phyloP scores from a whole-genome alignment of 2,113 vertebrate genomes.

The Carassius auratus region DNA sequence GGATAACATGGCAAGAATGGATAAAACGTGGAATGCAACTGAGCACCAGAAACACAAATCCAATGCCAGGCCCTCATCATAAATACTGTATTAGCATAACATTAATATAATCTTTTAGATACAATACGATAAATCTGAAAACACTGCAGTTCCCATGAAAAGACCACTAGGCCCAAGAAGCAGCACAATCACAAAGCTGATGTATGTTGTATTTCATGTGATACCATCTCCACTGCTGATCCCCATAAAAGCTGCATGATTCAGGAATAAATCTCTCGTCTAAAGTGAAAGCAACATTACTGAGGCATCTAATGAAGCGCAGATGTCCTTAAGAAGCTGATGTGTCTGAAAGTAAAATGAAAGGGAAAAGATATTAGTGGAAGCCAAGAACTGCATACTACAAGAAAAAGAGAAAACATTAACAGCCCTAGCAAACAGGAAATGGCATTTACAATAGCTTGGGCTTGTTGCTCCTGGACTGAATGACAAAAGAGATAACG shows the following conservation, averaged over 20 bases:
- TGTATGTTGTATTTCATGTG: constrained; percentile 10
- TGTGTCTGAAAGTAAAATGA: background rate
- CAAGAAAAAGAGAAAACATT: background rate
- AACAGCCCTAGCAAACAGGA: background rate
- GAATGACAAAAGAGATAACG: background rate
- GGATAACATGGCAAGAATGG: background rate
- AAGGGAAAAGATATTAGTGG: background rate
- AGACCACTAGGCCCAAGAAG: background rate
- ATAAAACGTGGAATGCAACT: background rate
- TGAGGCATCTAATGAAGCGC: background rate
- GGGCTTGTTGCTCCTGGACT: background rate
- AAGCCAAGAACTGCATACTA: background rate
- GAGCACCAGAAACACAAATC: background rate
- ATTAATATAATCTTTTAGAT: background rate
- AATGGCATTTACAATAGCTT: background rate
- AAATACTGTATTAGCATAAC: constrained; percentile 3
- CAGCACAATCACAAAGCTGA: background rate
- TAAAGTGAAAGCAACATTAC: constrained; percentile 5
- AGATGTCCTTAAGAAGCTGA: background rate
- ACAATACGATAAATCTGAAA: background rate
- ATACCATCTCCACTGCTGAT: background rate
- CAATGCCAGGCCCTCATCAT: background rate
- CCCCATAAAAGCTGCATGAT: background rate
- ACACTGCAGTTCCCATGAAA: background rate
- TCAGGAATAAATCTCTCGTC: background rate